A percentile compares a stretch with the other conserved stretches of the same genome.
These are phyloP conservation scores for Simalia tracyae DNA, from an alignment of 2,797 vertebrate species.

Conservation along the genomic window DNA sequence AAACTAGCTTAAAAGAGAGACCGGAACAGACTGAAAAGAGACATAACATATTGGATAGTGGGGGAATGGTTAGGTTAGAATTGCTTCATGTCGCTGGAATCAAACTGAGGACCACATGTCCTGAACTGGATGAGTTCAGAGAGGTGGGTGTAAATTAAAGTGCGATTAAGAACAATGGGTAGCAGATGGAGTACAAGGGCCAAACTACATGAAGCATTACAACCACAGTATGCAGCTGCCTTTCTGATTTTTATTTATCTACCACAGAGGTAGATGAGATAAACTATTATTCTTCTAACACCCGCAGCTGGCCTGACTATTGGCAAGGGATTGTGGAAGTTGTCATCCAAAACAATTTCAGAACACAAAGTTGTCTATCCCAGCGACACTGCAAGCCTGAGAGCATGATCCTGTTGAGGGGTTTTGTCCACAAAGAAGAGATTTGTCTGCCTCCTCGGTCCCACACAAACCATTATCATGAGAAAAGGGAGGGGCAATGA, in stretches of 20 bases:
- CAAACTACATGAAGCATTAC: neutral
- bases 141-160: neutral
- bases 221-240: neutral
- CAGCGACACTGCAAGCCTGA: neutral
- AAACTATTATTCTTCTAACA: neutral
- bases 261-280: neutral
- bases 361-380: neutral
- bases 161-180: neutral
- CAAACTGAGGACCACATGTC: neutral
- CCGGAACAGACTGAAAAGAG: neutral
- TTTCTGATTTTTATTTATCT: neutral
- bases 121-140: neutral
- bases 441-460: neutral
- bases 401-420: neutral
- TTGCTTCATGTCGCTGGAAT: neutral
- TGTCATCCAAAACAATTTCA: neutral
- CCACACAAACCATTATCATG: neutral
- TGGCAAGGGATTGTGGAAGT: neutral
- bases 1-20: neutral
- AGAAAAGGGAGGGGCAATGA: neutral
- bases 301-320: neutral
- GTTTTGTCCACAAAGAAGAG: neutral
- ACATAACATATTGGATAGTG: neutral
- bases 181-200: constrained; percentile 1
- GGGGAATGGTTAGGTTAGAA: neutral